Percentiles rank a stretch among this genome's conserved stretches.
Evolutionary conservation across 2,888 invertebrate genomes (phyloP).

Genomic region (Pachydiplax longipennis): DNA sequence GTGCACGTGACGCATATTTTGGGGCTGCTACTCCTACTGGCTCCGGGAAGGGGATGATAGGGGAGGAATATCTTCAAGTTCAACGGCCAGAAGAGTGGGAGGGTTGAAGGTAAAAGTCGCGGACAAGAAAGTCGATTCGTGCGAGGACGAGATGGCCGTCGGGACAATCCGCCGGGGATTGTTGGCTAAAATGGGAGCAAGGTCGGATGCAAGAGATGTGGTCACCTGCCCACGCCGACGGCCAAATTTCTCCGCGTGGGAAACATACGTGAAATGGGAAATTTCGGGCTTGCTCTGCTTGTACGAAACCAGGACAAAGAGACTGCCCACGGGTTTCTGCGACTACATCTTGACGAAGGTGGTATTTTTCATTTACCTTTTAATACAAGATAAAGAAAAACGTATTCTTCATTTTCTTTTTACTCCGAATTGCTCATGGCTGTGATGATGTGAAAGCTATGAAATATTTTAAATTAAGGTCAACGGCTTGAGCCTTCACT

Average conservation of each 20-base stretch:
- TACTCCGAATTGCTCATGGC: too few relatives aligned
- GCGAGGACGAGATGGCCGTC: conserved; percentile 22
- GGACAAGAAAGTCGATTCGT: not conserved
- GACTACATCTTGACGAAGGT: too few relatives aligned
- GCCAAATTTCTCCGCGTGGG: not conserved
- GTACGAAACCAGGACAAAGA: too few relatives aligned
- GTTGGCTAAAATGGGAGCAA: not conserved
- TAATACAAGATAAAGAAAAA: too few relatives aligned
- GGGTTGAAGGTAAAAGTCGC: not conserved
- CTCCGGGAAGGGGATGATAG: not conserved
- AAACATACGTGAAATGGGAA: too few relatives aligned
- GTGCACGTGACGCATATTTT: conserved; percentile 43
- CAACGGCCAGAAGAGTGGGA: conserved; percentile 23
- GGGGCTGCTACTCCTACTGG: not conserved
- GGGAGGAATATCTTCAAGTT: conserved; percentile 7
- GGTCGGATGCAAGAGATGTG: not conserved
- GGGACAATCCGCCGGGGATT: not conserved
- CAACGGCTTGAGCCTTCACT: too few relatives aligned
- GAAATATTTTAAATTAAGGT: too few relatives aligned
- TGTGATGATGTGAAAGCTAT: too few relatives aligned
- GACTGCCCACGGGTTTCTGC: too few relatives aligned
- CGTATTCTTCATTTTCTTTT: too few relatives aligned
- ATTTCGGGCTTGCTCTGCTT: too few relatives aligned
- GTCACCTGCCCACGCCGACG: not conserved
- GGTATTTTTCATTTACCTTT: too few relatives aligned